Conservation (phyloP, 1,140 invertebrate genomes). For the Theocolax elegans region DNA sequence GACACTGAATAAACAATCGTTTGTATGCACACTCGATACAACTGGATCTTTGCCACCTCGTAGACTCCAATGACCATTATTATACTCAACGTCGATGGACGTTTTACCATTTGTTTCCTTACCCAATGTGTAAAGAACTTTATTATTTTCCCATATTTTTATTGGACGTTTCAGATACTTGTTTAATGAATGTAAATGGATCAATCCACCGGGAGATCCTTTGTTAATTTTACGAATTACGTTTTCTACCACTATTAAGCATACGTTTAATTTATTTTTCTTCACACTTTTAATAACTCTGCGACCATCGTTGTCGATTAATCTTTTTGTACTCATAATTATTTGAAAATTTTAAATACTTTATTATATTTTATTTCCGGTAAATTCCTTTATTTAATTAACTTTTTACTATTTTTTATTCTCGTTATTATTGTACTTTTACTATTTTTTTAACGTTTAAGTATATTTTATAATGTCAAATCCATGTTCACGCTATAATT, state of each 20-base stretch:
- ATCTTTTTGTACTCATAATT: no score
- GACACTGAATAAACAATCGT: conserved; percentile 7
- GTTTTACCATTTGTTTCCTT: not conserved
- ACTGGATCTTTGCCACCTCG: not conserved
- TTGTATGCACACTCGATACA: not conserved
- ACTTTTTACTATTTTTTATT: not conserved
- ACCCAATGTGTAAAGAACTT: not conserved
- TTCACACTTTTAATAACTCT: not conserved
- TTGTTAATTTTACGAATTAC: not conserved
- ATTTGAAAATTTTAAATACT: not conserved
- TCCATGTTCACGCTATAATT: no score
- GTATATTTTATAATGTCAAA: no score
- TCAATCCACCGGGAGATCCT: not conserved
- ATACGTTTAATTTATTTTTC: not conserved
- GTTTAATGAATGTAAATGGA: not conserved
- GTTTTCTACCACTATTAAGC: not conserved
- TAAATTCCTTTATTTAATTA: no score
- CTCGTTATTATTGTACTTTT: not conserved
- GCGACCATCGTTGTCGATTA: not conserved
- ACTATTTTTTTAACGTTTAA: not conserved
- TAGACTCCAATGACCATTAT: conserved; percentile 10
- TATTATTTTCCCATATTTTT: not conserved
- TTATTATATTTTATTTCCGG: not conserved
- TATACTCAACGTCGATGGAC: not conserved
- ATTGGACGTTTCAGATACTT: not conserved